A percentile compares a stretch with the other conserved stretches of the same genome.
These are phyloP conservation scores for Drymodes brunneopygia DNA, from an alignment of 2,113 vertebrate species.

Conservation along the genomic window DNA sequence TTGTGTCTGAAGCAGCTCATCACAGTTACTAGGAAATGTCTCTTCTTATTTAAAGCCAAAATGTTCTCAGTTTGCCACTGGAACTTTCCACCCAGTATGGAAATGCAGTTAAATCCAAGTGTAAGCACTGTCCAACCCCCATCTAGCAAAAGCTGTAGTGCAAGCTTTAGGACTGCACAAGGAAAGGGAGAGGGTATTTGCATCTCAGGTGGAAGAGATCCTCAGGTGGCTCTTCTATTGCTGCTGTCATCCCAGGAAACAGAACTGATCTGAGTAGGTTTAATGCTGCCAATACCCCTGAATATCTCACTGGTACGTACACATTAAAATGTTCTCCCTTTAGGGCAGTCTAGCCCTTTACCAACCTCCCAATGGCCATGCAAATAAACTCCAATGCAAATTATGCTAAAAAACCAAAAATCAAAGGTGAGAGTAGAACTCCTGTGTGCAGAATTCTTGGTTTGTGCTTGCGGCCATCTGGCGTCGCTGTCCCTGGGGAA, in stretches of 20 bases:
- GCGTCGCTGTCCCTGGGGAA: not conserved
- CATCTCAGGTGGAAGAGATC: not conserved
- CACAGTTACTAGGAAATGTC: not conserved
- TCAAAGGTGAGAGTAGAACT: not conserved
- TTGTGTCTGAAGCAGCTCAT: not conserved
- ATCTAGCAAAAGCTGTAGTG: not conserved
- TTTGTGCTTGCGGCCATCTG: not conserved
- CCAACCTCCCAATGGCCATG: not conserved
- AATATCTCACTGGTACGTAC: not conserved
- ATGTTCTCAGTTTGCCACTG: not conserved
- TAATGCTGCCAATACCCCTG: not conserved
- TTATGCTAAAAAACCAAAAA: not conserved
- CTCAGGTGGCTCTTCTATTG: not conserved
- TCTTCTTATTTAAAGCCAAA: not conserved
- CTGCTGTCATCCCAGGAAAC: not conserved
- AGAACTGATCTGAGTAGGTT: not conserved
- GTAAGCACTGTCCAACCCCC: not conserved
- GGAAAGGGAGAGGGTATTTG: not conserved
- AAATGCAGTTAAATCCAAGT: not conserved
- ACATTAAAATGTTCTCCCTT: not conserved
- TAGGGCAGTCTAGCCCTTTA: not conserved
- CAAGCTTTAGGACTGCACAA: not conserved
- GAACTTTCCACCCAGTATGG: not conserved
- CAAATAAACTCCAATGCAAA: not conserved
- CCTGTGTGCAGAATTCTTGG: not conserved